A percentile compares a stretch with the other conserved stretches of the same genome.
Conservation (phyloP, 1,140 invertebrate genomes). For the Caenorhabditis tropicalis region DNA sequence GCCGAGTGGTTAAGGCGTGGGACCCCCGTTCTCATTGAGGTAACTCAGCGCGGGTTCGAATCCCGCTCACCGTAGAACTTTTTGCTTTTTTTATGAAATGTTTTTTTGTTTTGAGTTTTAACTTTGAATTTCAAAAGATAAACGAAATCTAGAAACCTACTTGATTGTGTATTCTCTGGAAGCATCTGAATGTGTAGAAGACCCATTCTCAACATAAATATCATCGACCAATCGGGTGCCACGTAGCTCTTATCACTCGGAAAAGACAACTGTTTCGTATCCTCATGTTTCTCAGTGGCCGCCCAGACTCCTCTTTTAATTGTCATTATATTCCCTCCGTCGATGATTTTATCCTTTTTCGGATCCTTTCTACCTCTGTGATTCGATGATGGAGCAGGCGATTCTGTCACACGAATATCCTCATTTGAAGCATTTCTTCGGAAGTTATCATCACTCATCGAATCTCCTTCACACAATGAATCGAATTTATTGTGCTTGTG, state of each 20-base stretch:
- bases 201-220: conserved; percentile 83
- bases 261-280: conserved; percentile 25
- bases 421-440: neutral
- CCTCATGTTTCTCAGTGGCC: neutral
- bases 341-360: neutral
- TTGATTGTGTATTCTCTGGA: conserved; percentile 82
- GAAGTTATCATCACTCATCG: neutral
- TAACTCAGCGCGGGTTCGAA: too few species aligned
- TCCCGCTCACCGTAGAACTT: too few species aligned
- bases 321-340: neutral
- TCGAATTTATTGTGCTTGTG: conserved; percentile 44
- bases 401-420: neutral
- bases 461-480: conserved; percentile 6
- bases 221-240: conserved; percentile 80
- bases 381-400: too few species aligned
- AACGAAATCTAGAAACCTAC: conserved; percentile 24
- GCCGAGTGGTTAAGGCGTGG: too few species aligned
- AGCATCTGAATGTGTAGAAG: conserved; percentile 81
- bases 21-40: too few species aligned
- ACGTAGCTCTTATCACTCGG: conserved; percentile 61
- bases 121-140: too few species aligned
- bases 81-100: too few species aligned
- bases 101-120: too few species aligned
- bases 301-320: conserved; percentile 1
- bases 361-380: neutral